Evolutionary conservation across 2,797 vertebrate species (phyloP), one percentile per base, ranked within the genome.

Genomic region (Sebastes taczanowskii): DNA sequence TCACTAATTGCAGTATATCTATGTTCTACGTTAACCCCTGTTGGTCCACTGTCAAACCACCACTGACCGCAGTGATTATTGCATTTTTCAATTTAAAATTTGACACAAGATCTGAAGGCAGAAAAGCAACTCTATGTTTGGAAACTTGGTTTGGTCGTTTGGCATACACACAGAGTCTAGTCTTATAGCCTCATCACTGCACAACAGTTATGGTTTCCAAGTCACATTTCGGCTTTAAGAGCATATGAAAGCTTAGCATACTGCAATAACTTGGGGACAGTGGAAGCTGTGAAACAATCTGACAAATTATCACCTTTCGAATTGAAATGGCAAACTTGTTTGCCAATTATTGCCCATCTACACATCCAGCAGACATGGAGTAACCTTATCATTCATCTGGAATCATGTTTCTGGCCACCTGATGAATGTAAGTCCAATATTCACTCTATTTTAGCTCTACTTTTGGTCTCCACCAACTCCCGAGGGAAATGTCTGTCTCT

Each of bases 1-100:
- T 77, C 23, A 58, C 14, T 63, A 53, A 81, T 78, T 29, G 29
- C 52, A 74, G 25, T 59, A 22, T n/a, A 46, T 59, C 59, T 69
- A 22, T 69, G 16, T 34, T 32, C 8, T 27, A 18, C 5, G 22
- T 64, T 42, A 55, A 8, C 4, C 53, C 16, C 23, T 60, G 35
- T 42, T 55, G 60, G 6, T 61, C 46, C 53, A 34, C 62, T 30
- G n/a, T 59, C 61, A 64, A 52, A 70, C 38, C 34, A 71, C 49
- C 23, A 53, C 52, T 11, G 23, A 68, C 61, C 56, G 1, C 32
- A 80, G 49, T 46, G 32, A 81, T 76, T 64, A 74, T 56, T 76
- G 5, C 34, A 65, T 20, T 78, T 63, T 63, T 32, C 0, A 2
- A 69, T 63, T 38, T 29, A 52, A 9, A 74, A 58, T 62, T 29